Evolutionary conservation across 1,140 invertebrate genomes (phyloP).

Genomic region (Heliconius eleuchia): DNA sequence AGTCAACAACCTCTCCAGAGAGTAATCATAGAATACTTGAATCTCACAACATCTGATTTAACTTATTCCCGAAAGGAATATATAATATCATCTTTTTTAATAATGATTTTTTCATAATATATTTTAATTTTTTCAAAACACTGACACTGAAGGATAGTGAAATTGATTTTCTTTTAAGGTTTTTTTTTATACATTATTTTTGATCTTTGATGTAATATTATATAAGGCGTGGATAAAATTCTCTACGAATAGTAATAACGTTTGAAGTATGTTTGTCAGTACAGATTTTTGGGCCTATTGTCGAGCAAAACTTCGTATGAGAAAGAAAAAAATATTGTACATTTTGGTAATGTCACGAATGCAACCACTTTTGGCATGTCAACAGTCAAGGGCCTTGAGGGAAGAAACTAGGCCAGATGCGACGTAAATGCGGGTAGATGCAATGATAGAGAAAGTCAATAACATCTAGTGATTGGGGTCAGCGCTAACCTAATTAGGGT

Average conservation of each 20-base stretch:
- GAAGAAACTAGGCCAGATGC: slow-evolving; percentile 44
- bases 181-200: no score
- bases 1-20: slow-evolving; percentile 31
- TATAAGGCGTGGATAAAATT: no score
- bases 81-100: background rate
- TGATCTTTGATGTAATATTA: no score
- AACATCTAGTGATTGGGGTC: slow-evolving; percentile 21
- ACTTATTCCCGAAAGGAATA: slow-evolving; percentile 4
- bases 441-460: slow-evolving; percentile 20
- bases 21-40: slow-evolving; percentile 20
- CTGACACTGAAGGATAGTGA: no score
- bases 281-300: background rate
- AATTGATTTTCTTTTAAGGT: no score
- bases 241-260: background rate
- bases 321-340: slow-evolving; percentile 9
- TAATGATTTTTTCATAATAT: no score
- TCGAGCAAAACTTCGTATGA: background rate
- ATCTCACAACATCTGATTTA: slow-evolving; percentile 19
- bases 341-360: slow-evolving; percentile 28
- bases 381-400: slow-evolving; percentile 40
- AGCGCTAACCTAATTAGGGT: slow-evolving; percentile 13
- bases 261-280: background rate
- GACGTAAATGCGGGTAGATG: slow-evolving; percentile 34
- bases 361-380: slow-evolving; percentile 32
- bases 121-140: no score